These are phyloP conservation scores for Elachura formosa DNA, from an alignment of 2,113 vertebrate genomes.

Conservation along the genomic window DNA sequence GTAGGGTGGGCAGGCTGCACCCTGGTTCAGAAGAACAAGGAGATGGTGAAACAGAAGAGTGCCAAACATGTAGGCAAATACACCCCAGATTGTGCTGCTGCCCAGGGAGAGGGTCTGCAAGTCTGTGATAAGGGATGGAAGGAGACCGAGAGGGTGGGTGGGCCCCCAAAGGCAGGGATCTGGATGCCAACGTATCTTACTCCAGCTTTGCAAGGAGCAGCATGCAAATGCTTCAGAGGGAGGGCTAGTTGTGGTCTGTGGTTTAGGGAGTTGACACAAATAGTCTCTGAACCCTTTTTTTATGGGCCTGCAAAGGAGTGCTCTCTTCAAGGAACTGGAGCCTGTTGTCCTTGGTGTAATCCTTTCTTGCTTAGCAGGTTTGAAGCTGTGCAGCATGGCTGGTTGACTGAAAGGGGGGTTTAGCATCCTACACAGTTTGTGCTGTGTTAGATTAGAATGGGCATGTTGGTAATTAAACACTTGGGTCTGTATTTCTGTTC, in stretches of 20 bases:
- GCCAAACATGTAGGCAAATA: background rate
- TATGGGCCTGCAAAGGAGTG: background rate
- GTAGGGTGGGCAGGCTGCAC: background rate
- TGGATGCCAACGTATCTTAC: constrained; percentile 27
- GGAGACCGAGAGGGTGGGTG: constrained; percentile 22
- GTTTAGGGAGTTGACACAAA: constrained; percentile 47
- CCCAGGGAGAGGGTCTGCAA: constrained; percentile 28
- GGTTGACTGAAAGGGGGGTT: background rate
- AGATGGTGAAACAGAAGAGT: background rate
- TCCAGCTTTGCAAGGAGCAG: constrained; percentile 34
- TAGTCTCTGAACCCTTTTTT: constrained; percentile 33
- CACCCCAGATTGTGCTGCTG: background rate
- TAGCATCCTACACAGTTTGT: background rate
- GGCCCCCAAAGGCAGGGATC: background rate
- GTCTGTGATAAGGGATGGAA: background rate
- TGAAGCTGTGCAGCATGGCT: background rate
- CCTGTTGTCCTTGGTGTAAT: background rate
- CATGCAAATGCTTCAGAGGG: background rate
- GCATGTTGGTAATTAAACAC: background rate
- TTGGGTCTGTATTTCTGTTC: constrained; percentile 6
- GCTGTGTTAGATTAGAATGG: background rate
- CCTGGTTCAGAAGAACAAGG: background rate
- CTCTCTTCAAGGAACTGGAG: background rate
- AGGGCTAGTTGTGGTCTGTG: constrained; percentile 43
- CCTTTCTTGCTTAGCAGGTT: constrained; percentile 23